Conservation (phyloP, 2,113 vertebrate genomes). For the Arenaria interpres region DNA sequence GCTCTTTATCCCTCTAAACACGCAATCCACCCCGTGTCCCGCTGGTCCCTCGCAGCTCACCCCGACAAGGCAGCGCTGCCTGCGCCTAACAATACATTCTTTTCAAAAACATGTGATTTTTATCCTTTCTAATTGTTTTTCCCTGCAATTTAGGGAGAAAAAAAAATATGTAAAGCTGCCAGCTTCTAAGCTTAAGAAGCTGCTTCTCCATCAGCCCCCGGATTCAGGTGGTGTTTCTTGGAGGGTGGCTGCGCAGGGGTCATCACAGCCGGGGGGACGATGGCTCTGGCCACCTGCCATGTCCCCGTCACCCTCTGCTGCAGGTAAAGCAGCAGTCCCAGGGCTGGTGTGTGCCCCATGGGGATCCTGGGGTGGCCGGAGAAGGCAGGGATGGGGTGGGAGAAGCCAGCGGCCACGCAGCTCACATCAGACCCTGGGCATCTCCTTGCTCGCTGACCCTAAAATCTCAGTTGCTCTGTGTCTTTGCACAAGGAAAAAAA, state of each 20-base stretch:
- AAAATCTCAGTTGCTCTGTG: neutral
- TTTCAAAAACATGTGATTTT: neutral
- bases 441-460: neutral
- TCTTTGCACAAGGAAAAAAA: neutral
- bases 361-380: too few relatives aligned
- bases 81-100: neutral
- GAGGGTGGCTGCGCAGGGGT: neutral
- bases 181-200: neutral
- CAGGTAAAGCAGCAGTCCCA: neutral
- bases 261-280: fast-evolving
- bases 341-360: neutral
- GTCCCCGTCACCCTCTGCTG: neutral
- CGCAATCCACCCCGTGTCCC: neutral
- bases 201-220: fast-evolving
- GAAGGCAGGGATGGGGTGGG: too few relatives aligned
- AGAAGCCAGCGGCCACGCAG: neutral
- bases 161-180: neutral
- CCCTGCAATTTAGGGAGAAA: neutral
- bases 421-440: neutral
- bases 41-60: neutral
- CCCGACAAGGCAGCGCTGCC: neutral
- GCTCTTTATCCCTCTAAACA: constrained; percentile 33
- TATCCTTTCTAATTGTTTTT: constrained; percentile 25
- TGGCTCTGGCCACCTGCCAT: too few relatives aligned
- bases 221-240: neutral